Evolutionary conservation across 2,797 vertebrate species (phyloP), one percentile per base, ranked within the genome.

Genomic region (Phoeniculus purpureus): DNA sequence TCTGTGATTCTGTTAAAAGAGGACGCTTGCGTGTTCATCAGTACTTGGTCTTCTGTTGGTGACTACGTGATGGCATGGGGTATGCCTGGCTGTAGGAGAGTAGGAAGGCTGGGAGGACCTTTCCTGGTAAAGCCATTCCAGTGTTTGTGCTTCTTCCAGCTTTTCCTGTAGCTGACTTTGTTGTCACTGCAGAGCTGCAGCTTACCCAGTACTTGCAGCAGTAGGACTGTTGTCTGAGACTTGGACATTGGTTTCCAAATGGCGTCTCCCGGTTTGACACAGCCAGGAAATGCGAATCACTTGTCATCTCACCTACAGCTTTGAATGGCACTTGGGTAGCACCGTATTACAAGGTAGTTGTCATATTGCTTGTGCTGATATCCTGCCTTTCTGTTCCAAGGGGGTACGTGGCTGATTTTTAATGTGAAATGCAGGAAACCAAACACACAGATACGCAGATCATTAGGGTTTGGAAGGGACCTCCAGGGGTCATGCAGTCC

Each of bases 311-410:
- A 47, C 47, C n/a, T 62, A 12, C 5, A 55, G 12, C 55, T 87
- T 61, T 66, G 58, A 71, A 51, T 34, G 32, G 45, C 20, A 21
- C n/a, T 75, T 8, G 1, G 26, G 20, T 45, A 52, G 60, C 23
- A 22, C n/a, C 4, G 1, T 23, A 6, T 68, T 52, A 40, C 23
- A 61, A 47, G 21, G 70, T 18, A 25, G 43, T 15, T 54, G 10
- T 51, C 4, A 1, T 32, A n/a, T 45, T 0, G 0, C n/a, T 85
- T 65, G 23, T 22, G 20, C n/a, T 12, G 9, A 50, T 61, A n/a
- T 8, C 14, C 2, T 40, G 9, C 22, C 15, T 77, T 73, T 73
- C 15, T 72, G 3, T 72, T 86, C 58, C 19, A 21, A 74, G 45
- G 45, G 15, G 4, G 3, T 61, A 40, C 3, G 1, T 15, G 11